Evolutionary conservation across 53 echinoderm and acorn worm species (phyloP).

Genomic region (Crossaster papposus): DNA sequence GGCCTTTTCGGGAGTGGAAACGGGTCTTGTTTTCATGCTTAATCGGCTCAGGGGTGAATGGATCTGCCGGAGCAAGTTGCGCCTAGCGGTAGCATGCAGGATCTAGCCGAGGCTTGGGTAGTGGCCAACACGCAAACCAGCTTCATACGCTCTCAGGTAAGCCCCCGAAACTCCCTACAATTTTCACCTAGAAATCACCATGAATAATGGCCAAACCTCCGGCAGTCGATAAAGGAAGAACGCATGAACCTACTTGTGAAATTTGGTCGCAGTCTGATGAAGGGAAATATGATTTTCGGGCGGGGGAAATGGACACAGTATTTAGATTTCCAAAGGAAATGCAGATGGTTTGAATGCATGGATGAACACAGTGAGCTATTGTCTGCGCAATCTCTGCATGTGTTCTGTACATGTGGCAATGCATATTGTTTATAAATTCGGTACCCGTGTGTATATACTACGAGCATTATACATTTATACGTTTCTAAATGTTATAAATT

Average conservation of each 20-base stretch:
- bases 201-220: neutral
- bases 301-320: neutral
- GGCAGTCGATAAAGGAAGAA: neutral
- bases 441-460: neutral
- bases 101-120: slow-evolving; percentile 86
- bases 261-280: neutral
- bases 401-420: neutral
- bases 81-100: slow-evolving; percentile 60
- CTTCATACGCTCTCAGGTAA: slow-evolving; percentile 72
- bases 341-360: slow-evolving; percentile 41
- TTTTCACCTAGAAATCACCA: neutral
- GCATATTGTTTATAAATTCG: neutral
- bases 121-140: slow-evolving; percentile 70
- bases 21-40: slow-evolving; percentile 52
- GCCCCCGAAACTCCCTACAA: neutral
- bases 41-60: slow-evolving; percentile 71
- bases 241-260: neutral
- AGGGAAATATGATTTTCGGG: slow-evolving; percentile 22
- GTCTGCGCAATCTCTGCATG: slow-evolving; percentile 35
- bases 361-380: slow-evolving; percentile 46
- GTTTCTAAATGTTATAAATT: too few species aligned
- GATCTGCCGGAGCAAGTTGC: slow-evolving; percentile 64
- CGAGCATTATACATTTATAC: too few species aligned
- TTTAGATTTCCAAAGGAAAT: slow-evolving; percentile 8
- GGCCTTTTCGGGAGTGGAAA: slow-evolving; percentile 46